phyloP scores from a whole-genome alignment of 2,113 vertebrate species.

The Corythaeola cristata region DNA sequence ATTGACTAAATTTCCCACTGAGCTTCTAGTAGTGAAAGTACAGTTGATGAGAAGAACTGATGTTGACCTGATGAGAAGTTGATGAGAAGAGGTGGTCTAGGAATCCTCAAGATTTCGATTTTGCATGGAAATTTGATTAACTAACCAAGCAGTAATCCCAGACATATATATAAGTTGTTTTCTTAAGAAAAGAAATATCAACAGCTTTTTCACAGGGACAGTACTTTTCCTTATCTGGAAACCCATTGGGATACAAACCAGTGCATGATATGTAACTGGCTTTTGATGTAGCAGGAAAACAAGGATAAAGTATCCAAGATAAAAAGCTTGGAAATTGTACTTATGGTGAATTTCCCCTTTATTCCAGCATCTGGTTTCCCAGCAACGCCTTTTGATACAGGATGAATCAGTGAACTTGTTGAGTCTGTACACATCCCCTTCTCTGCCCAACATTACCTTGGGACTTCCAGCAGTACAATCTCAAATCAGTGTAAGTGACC shows the following conservation, averaged over 20 bases:
- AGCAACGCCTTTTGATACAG: constrained; percentile 88
- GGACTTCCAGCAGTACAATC: constrained; percentile 87
- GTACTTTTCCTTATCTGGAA: neutral
- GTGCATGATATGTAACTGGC: neutral
- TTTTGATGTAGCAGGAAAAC: neutral
- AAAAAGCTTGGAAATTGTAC: neutral
- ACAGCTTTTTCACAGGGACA: neutral
- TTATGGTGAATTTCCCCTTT: constrained; percentile 33
- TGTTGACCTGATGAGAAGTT: neutral
- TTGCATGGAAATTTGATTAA: neutral
- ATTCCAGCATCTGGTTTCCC: constrained; percentile 87
- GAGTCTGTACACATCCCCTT: constrained; percentile 95
- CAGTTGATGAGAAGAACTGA: neutral
- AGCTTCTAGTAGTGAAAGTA: neutral
- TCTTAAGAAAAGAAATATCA: neutral
- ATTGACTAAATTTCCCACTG: neutral
- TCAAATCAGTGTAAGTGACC: constrained; percentile 87
- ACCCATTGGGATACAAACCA: neutral
- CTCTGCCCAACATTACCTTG: constrained; percentile 95
- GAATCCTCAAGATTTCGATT: neutral
- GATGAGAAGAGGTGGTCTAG: neutral
- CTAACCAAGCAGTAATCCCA: neutral
- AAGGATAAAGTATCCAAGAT: neutral
- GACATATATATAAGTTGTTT: neutral
- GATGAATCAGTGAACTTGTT: constrained; percentile 92